A percentile compares a stretch with the other conserved stretches of the same genome.
These are phyloP conservation scores for Colletes gigas DNA, from an alignment of 1,140 invertebrate species.

Conservation along the genomic window DNA sequence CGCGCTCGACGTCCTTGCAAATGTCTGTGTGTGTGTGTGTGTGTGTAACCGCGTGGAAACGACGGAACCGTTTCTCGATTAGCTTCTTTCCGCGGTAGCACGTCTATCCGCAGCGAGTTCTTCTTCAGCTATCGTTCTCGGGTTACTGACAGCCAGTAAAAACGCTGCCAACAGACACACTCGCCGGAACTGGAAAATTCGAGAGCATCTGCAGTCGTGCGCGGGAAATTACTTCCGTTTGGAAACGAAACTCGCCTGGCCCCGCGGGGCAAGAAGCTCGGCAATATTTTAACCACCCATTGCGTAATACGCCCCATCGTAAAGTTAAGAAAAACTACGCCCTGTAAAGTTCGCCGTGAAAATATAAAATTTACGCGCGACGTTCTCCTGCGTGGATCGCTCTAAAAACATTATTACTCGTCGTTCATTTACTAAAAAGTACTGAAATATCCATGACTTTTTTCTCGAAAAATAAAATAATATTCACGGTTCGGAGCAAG, in stretches of 20 bases:
- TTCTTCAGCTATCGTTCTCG: neutral
- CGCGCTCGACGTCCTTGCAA: neutral
- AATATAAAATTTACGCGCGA: too few relatives aligned
- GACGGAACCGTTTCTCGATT: slow-evolving; percentile 13
- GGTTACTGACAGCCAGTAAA: neutral
- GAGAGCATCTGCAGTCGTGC: neutral
- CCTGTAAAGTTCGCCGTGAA: too few relatives aligned
- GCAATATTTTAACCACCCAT: neutral
- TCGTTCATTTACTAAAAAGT: too few relatives aligned
- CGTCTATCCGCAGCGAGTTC: neutral
- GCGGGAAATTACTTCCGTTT: neutral
- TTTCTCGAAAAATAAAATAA: too few relatives aligned
- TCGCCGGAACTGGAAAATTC: neutral
- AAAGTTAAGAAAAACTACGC: too few relatives aligned
- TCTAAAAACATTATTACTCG: too few relatives aligned
- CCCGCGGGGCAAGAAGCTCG: neutral
- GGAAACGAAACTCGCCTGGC: slow-evolving; percentile 4
- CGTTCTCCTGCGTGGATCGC: too few relatives aligned
- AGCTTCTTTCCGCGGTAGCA: neutral
- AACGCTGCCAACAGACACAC: neutral
- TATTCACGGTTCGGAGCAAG: too few relatives aligned
- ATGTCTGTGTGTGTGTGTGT: neutral
- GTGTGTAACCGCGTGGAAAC: neutral
- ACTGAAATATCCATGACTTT: too few relatives aligned
- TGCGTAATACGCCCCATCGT: too few relatives aligned